Base-by-base conservation (phyloP, 2,113 vertebrate genomes). In the Scophthalmus maximus region DNA sequence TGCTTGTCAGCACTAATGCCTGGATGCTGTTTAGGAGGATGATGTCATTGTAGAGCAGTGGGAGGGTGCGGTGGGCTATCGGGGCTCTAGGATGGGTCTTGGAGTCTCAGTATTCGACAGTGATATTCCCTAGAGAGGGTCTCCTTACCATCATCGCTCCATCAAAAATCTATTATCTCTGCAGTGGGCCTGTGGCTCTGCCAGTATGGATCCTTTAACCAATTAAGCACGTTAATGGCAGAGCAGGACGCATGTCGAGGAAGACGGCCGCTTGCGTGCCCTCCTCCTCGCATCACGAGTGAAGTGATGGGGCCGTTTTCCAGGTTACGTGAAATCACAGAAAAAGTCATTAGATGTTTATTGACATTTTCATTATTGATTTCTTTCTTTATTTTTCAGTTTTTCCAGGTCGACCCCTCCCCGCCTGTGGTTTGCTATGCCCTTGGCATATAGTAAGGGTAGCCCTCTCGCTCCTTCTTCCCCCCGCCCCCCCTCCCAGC, bases 81-180 rank as follows among this genome's bases (percentile, higher is more conserved):
- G 11, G 78, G 86, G 68, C 81, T 87, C 74, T 75, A 76, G 76
- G 81, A 85, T 81, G 87, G 87, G 74, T 88, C 81, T 73, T 65
- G 62, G 77, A 87, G 88, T 80, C 87, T 91, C 72, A 66, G 78
- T 76, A 69, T 90, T 90, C 25, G 77, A 89, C 84, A 55, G 38
- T 83, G 81, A 88, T 88, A 74, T 56, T 92, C 91, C 89, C 91
- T 57, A 17, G 90, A 90, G 93, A 93, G 89, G 78, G 76, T 91
- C 86, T 79, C 75, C 81, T 93, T 92, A 87, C 90, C 86, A 90
- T 91, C 88, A 86, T 88, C 36, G 73, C 73, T 87, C 88, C 87
- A 92, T 92, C 92, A 91, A 89, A 93, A 91, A 93, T 92, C 92
- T 87, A 87, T 94, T 92, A 94, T 88, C 82, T 76, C 77, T 89